Percentiles rank a stretch among this genome's conserved stretches.
Conservation (phyloP, 2,797 vertebrate species). For the Philypnodon macrostomus region DNA sequence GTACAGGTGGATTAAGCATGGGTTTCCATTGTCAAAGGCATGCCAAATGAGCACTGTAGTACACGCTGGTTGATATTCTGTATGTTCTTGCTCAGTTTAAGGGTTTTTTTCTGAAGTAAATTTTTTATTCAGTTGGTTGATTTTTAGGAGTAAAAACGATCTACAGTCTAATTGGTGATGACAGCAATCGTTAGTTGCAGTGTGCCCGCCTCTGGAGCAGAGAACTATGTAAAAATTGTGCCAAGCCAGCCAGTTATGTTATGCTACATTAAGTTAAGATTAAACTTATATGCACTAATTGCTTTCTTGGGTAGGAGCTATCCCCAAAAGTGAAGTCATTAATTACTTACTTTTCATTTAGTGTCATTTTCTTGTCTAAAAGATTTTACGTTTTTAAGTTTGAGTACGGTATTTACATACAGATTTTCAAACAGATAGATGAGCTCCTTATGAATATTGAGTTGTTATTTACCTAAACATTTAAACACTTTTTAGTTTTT, state of each 20-base stretch:
- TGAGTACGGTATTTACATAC: too few relatives aligned
- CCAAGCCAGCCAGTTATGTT: slow-evolving; percentile 23
- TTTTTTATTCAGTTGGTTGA: slow-evolving; percentile 5
- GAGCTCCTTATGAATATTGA: too few relatives aligned
- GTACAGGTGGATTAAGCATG: background rate
- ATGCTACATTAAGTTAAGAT: slow-evolving; percentile 20
- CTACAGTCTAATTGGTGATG: slow-evolving; percentile 19
- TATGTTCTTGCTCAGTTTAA: background rate
- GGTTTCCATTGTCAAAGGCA: too few relatives aligned
- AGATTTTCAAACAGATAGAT: too few relatives aligned
- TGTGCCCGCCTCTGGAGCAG: slow-evolving; percentile 10
- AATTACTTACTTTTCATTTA: slow-evolving; percentile 7
- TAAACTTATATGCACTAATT: slow-evolving; percentile 8
- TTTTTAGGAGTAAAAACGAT: slow-evolving; percentile 4
- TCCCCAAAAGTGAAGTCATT: slow-evolving; percentile 7
- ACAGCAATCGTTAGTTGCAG: slow-evolving; percentile 19
- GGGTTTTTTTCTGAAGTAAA: background rate
- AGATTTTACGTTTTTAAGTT: too few relatives aligned
- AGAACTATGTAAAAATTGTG: slow-evolving; percentile 23
- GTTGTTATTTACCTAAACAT: too few relatives aligned
- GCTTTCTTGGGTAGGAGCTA: slow-evolving; percentile 13
- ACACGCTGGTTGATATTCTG: background rate
- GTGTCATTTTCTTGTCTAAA: too few relatives aligned
- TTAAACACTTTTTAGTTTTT: too few relatives aligned
- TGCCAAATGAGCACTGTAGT: too few relatives aligned